Conservation (phyloP, 2,888 invertebrate species). For the Plusia festucae region DNA sequence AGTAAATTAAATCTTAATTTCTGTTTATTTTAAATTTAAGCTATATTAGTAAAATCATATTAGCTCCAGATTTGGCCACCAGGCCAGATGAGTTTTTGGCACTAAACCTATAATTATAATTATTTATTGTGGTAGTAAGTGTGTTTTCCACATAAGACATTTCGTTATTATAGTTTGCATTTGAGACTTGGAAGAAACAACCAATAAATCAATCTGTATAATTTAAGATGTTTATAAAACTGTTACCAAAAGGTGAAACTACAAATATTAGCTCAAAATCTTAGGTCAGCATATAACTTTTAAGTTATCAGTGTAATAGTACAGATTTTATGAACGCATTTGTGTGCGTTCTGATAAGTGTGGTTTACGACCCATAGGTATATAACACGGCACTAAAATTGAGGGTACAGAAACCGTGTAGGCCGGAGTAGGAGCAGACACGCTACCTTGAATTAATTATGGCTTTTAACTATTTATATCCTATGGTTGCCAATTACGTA, state of each 20-base stretch:
- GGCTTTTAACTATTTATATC: slow-evolving; percentile 38
- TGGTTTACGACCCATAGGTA: slow-evolving; percentile 80
- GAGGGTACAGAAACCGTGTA: slow-evolving; percentile 62
- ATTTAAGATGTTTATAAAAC: neutral
- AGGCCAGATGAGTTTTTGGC: too few relatives aligned
- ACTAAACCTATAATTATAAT: too few relatives aligned
- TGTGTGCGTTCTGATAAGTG: slow-evolving; percentile 80
- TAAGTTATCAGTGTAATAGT: slow-evolving; percentile 40
- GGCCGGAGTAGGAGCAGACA: slow-evolving; percentile 56
- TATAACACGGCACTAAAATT: slow-evolving; percentile 78
- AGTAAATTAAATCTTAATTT: too few relatives aligned
- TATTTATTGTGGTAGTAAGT: too few relatives aligned
- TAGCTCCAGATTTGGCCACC: too few relatives aligned
- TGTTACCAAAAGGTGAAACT: neutral
- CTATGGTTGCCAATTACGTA: slow-evolving; percentile 40
- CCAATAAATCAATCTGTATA: neutral
- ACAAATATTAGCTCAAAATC: slow-evolving; percentile 5
- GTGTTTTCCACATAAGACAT: too few relatives aligned
- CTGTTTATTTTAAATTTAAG: too few relatives aligned
- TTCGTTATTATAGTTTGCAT: too few relatives aligned
- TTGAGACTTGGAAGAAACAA: neutral
- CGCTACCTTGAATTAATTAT: slow-evolving; percentile 66
- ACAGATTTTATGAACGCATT: slow-evolving; percentile 73
- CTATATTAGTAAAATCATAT: too few relatives aligned
- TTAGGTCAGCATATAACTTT: slow-evolving; percentile 36